Evolutionary conservation across 2,797 vertebrate genomes (phyloP).

Genomic region (Coregonus suidteri): DNA sequence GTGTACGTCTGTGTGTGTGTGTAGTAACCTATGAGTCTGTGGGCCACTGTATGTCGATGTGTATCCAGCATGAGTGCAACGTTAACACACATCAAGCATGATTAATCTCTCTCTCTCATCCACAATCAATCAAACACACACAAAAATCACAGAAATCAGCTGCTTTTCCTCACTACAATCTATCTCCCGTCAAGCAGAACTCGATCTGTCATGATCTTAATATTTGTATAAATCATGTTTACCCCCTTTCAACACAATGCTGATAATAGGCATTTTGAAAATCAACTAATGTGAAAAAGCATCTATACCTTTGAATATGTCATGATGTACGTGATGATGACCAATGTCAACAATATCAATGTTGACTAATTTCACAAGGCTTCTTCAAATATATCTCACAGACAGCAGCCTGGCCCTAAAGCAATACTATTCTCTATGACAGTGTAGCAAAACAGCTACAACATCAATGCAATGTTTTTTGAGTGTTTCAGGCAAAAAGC

Average conservation of each 20-base stretch:
- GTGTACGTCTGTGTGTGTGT: constrained; percentile 15
- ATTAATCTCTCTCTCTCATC: constrained; percentile 78
- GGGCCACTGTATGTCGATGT: constrained; percentile 73
- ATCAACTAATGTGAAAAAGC: constrained; percentile 63
- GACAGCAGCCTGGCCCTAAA: not conserved
- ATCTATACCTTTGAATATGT: constrained; percentile 56
- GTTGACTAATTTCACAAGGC: constrained; percentile 38
- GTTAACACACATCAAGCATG: constrained; percentile 77
- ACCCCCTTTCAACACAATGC: constrained; percentile 70
- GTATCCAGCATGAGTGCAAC: constrained; percentile 69
- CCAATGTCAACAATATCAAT: constrained; percentile 65
- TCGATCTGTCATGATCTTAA: constrained; percentile 74
- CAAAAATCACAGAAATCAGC: constrained; percentile 80
- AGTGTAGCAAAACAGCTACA: not conserved
- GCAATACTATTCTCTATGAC: not conserved
- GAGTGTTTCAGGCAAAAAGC: not conserved
- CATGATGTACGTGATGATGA: constrained; percentile 70
- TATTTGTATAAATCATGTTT: constrained; percentile 82
- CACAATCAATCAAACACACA: constrained; percentile 74
- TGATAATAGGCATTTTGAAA: constrained; percentile 67
- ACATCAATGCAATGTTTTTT: not conserved
- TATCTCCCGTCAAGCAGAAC: constrained; percentile 71
- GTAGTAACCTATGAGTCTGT: constrained; percentile 31
- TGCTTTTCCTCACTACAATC: constrained; percentile 74
- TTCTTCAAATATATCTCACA: constrained; percentile 19